phyloP scores from a whole-genome alignment of 2,797 vertebrate species.

The Tarsius wallacei region DNA sequence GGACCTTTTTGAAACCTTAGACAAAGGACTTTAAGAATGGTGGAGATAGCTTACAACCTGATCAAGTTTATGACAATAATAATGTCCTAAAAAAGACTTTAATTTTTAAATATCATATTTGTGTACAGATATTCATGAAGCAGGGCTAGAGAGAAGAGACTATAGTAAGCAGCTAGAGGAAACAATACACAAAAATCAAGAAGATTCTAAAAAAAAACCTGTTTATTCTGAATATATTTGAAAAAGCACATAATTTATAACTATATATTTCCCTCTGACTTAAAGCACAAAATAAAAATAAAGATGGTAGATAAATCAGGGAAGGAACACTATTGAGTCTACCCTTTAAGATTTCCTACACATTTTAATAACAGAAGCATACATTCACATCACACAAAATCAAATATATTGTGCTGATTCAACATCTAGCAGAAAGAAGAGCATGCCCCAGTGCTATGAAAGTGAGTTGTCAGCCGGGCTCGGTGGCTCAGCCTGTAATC shows the following conservation, averaged over 20 bases:
- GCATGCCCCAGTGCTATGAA: neutral
- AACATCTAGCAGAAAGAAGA: neutral
- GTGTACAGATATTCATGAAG: neutral
- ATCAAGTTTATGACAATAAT: neutral
- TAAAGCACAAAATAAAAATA: conserved; percentile 31
- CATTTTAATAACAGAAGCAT: neutral
- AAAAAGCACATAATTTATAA: neutral
- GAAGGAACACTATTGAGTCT: neutral
- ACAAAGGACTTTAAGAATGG: neutral
- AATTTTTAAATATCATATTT: neutral
- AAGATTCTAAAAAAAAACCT: neutral
- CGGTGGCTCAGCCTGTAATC: no score
- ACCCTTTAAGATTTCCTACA: neutral
- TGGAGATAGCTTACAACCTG: neutral
- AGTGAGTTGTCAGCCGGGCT: neutral
- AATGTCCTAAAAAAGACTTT: neutral
- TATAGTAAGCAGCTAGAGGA: neutral
- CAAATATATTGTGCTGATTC: neutral
- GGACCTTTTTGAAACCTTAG: neutral
- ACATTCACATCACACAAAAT: conserved; percentile 3
- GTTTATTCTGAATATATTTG: neutral
- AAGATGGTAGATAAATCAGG: neutral
- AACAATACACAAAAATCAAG: conserved; percentile 33
- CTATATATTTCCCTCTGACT: neutral
- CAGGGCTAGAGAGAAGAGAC: neutral